phyloP scores from a whole-genome alignment of 2,113 vertebrate genomes.

The Syngnathus floridae region DNA sequence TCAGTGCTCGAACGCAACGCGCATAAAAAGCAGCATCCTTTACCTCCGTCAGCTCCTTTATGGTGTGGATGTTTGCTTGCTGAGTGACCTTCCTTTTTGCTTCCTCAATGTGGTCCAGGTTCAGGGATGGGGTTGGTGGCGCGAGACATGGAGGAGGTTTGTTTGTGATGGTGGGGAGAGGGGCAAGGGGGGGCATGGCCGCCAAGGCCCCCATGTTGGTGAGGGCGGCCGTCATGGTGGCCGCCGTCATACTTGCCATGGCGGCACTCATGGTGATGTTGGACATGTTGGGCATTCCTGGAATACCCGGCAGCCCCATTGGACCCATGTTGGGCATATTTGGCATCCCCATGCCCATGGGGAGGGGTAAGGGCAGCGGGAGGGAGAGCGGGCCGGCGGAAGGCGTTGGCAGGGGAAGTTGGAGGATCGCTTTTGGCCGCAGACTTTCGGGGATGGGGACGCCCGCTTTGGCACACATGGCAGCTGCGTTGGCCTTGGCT shows the following conservation, averaged over 20 bases:
- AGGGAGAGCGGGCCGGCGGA: constrained; percentile 67
- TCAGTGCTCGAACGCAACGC: background rate
- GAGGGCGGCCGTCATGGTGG: constrained; percentile 74
- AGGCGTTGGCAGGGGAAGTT: constrained; percentile 73
- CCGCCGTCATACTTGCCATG: constrained; percentile 76
- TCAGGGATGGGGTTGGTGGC: constrained; percentile 64
- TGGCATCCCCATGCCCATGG: constrained; percentile 68
- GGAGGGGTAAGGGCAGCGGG: constrained; percentile 69
- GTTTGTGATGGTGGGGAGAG: constrained; percentile 74
- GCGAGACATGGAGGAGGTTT: constrained; percentile 69
- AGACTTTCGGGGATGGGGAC: constrained; percentile 93
- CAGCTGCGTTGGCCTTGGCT: constrained; percentile 97
- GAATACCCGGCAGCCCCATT: constrained; percentile 61
- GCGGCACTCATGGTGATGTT: constrained; percentile 76
- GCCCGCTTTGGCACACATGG: constrained; percentile 98
- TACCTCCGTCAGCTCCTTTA: constrained; percentile 98
- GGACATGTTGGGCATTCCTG: constrained; percentile 70
- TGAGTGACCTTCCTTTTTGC: constrained; percentile 87
- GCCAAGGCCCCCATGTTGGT: constrained; percentile 77
- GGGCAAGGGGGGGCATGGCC: constrained; percentile 71
- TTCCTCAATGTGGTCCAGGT: constrained; percentile 74
- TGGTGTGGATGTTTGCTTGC: constrained; percentile 89
- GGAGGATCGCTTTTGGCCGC: constrained; percentile 85
- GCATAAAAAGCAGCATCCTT: background rate
- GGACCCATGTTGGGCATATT: constrained; percentile 67